Evolutionary conservation across 2,888 invertebrate genomes (phyloP).

Genomic region (Oligia strigilis): DNA sequence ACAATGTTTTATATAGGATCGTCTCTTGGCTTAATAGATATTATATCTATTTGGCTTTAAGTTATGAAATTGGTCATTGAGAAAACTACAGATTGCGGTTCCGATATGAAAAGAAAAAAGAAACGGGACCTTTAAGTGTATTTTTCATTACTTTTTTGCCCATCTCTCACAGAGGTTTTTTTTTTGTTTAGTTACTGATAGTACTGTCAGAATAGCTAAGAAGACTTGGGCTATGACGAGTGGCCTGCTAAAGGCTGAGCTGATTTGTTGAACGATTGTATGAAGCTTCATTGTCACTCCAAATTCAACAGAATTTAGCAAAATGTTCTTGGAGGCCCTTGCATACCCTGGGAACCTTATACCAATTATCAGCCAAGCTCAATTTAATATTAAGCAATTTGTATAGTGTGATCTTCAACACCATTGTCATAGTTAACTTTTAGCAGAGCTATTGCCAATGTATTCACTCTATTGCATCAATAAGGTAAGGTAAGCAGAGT

Average conservation of each 20-base stretch:
- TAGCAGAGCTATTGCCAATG: slow-evolving; percentile 22
- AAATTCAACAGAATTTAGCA: background rate
- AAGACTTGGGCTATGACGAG: background rate
- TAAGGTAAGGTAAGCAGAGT: slow-evolving; percentile 37
- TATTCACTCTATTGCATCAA: slow-evolving; percentile 50
- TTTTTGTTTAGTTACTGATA: no score
- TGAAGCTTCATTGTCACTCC: background rate
- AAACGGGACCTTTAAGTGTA: no score
- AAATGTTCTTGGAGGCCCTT: background rate
- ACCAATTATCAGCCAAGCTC: background rate
- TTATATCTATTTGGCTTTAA: background rate
- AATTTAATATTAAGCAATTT: slow-evolving; percentile 16
- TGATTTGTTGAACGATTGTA: background rate
- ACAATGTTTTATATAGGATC: background rate
- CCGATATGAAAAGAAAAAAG: no score
- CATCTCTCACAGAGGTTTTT: no score
- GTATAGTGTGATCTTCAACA: slow-evolving; percentile 12
- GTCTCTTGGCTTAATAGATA: background rate
- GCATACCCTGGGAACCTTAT: no score
- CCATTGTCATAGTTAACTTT: slow-evolving; percentile 17
- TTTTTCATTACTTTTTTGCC: no score
- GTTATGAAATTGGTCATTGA: background rate
- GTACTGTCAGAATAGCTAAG: background rate
- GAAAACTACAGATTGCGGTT: background rate
- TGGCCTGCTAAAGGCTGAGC: rapidly evolving